Conservation (phyloP, 1,140 invertebrate species). For the Drosophila grimshawi region DNA sequence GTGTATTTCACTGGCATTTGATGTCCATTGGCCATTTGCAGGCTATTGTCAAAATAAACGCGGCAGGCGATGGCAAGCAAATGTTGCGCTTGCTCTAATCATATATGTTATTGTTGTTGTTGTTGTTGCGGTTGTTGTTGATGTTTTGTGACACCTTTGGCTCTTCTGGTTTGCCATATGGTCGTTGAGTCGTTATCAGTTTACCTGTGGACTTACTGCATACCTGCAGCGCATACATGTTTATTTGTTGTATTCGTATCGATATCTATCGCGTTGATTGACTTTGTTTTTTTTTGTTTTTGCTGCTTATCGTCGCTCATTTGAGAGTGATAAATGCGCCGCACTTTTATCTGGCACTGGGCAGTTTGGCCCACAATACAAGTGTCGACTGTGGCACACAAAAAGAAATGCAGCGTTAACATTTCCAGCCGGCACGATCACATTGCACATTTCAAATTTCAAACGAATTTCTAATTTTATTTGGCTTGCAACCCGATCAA, state of each 20-base stretch:
- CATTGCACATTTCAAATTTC: constrained; percentile 44
- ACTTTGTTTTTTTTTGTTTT: constrained; percentile 18
- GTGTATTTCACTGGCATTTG: constrained; percentile 11
- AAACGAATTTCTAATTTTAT: constrained; percentile 34
- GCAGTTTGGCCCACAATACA: constrained; percentile 19
- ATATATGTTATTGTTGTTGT: constrained; percentile 48
- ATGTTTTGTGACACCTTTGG: constrained; percentile 22
- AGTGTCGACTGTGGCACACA: constrained; percentile 22
- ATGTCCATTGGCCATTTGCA: constrained; percentile 35
- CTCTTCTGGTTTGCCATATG: constrained; percentile 17
- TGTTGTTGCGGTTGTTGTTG: constrained; percentile 6
- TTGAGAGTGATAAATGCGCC: constrained; percentile 5
- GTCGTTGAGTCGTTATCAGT: constrained; percentile 30
- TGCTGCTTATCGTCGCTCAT: constrained; percentile 16
- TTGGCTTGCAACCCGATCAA: neutral
- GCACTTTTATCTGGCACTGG: constrained; percentile 23
- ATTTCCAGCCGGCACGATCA: constrained; percentile 35
- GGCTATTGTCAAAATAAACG: constrained; percentile 66
- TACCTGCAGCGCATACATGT: constrained; percentile 28
- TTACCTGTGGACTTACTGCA: constrained; percentile 20
- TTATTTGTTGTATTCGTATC: constrained; percentile 34
- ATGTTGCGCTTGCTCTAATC: constrained; percentile 31
- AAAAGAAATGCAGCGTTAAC: constrained; percentile 30
- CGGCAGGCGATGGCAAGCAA: constrained; percentile 28
- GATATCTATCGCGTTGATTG: constrained; percentile 36